phyloP scores from a whole-genome alignment of 2,797 vertebrate genomes.

The Calcarius lapponicus region DNA sequence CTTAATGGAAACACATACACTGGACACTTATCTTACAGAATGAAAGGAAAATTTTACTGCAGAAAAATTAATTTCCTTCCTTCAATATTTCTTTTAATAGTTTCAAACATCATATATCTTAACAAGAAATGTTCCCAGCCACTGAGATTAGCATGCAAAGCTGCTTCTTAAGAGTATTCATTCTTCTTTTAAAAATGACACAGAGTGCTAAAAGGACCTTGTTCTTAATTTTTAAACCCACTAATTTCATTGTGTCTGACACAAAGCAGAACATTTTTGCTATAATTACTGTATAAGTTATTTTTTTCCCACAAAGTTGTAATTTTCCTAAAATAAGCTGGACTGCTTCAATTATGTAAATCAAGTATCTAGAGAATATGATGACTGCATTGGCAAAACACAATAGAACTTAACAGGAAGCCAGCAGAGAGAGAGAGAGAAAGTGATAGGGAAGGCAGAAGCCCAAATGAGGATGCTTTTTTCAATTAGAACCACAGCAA shows the following conservation, averaged over 20 bases:
- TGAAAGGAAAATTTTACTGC: constrained; percentile 66
- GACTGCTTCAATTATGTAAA: constrained; percentile 78
- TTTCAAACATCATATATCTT: constrained; percentile 60
- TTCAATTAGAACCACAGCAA: constrained; percentile 52
- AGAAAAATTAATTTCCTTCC: constrained; percentile 64
- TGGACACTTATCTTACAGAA: constrained; percentile 58
- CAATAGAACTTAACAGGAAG: constrained; percentile 63
- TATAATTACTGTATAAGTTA: constrained; percentile 75
- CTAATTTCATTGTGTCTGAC: constrained; percentile 75
- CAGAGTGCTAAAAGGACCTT: constrained; percentile 60
- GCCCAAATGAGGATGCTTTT: constrained; percentile 48
- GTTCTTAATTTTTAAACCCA: constrained; percentile 75
- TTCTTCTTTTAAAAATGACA: constrained; percentile 71
- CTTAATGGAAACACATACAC: constrained; percentile 40
- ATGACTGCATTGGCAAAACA: constrained; percentile 61
- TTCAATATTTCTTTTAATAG: constrained; percentile 70
- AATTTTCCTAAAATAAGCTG: constrained; percentile 80
- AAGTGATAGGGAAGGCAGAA: constrained; percentile 20
- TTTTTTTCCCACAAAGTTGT: constrained; percentile 73
- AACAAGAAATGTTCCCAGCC: constrained; percentile 37
- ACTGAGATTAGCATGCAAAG: constrained; percentile 70
- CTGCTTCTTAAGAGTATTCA: constrained; percentile 67
- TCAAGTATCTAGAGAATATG: constrained; percentile 72
- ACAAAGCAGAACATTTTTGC: constrained; percentile 76
- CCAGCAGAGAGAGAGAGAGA: constrained; percentile 9